Conservation (phyloP, 2,797 vertebrate species). For the Morus bassanus region DNA sequence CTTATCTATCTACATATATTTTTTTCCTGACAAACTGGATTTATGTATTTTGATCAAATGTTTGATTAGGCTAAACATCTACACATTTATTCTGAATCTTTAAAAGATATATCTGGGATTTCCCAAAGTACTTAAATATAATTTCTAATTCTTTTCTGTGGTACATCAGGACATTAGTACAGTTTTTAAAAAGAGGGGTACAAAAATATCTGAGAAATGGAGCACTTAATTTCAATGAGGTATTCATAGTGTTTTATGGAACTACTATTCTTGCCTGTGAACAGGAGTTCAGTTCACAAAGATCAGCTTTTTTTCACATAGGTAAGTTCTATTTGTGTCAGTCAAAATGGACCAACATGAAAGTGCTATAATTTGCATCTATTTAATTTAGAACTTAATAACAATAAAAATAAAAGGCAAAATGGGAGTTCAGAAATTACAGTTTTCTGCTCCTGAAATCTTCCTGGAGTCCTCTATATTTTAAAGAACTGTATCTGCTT, state of each 20-base stretch:
- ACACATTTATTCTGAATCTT: neutral
- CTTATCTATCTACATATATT: neutral
- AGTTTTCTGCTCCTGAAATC: neutral
- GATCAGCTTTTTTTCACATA: neutral
- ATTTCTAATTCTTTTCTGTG: neutral
- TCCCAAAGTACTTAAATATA: neutral
- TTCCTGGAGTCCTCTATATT: neutral
- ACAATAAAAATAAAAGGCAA: neutral
- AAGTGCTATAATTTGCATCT: neutral
- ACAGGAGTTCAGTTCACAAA: neutral
- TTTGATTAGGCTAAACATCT: neutral
- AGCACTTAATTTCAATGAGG: accelerated
- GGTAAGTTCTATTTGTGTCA: neutral
- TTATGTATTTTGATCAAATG: neutral
- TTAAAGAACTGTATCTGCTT: neutral
- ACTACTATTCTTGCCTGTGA: neutral
- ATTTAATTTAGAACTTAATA: neutral
- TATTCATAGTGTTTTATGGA: neutral
- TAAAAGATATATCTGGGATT: neutral
- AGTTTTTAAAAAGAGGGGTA: neutral
- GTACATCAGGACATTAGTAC: neutral
- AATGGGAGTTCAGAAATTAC: neutral
- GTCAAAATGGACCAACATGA: neutral
- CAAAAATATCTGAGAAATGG: neutral
- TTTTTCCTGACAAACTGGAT: neutral